These are phyloP conservation scores for Brachyhypopomus occidentalis DNA, from an alignment of 2,113 vertebrate species.

Conservation along the genomic window DNA sequence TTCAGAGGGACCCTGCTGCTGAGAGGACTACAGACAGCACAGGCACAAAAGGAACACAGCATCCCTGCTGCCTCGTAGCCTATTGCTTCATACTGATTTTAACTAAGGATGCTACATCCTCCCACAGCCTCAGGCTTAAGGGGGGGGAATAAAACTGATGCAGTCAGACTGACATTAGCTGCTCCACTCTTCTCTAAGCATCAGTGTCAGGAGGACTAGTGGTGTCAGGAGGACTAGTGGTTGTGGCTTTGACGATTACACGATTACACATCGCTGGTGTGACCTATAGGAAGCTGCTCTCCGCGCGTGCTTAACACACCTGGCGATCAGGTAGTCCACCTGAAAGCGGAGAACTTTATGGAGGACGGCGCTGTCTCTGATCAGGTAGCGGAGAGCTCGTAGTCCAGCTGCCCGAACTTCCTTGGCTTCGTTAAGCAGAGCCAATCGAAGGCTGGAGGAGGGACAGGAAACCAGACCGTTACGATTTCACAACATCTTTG, in stretches of 20 bases:
- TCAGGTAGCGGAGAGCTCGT: conserved; percentile 94
- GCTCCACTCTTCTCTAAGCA: conserved; percentile 37
- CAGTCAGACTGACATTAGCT: conserved; percentile 31
- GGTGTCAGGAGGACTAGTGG: conserved; percentile 20
- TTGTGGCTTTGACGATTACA: no score
- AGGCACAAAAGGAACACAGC: conserved; percentile 31
- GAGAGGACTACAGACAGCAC: conserved; percentile 5
- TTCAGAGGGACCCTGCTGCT: not conserved
- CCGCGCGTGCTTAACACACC: conserved; percentile 73
- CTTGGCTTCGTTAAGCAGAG: conserved; percentile 96
- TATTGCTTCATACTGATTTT: conserved; percentile 26
- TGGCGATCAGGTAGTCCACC: conserved; percentile 98
- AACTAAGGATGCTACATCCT: conserved; percentile 31
- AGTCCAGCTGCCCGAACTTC: conserved; percentile 96
- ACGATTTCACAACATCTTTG: not conserved
- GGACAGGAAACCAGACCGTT: conserved; percentile 19
- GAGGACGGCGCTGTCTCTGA: conserved; percentile 88
- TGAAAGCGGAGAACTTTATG: conserved; percentile 94
- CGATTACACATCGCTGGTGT: not conserved
- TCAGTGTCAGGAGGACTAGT: conserved; percentile 34
- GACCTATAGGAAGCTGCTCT: not conserved
- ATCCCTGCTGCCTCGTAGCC: conserved; percentile 8
- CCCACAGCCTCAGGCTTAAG: not conserved
- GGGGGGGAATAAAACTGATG: no score
- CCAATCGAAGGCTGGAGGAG: conserved; percentile 84